phyloP scores from a whole-genome alignment of 2,113 vertebrate genomes.

The Chamaetylas fuelleborni region DNA sequence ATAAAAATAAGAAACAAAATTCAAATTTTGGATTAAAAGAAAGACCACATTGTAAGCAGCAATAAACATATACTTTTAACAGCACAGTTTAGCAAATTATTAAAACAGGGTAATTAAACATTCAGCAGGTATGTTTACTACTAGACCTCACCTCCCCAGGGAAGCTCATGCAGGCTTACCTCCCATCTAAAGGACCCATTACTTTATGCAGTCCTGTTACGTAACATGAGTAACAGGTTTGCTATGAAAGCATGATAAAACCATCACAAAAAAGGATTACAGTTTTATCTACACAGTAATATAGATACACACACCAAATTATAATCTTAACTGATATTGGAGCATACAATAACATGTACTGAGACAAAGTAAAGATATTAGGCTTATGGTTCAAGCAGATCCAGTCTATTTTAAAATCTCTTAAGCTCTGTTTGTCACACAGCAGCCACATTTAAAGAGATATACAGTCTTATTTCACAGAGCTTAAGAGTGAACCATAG shows the following conservation, averaged over 20 bases:
- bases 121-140: neutral
- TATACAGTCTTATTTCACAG: neutral
- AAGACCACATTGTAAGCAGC: neutral
- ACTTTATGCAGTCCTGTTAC: neutral
- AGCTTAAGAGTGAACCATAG: neutral
- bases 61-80: neutral
- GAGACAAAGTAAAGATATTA: neutral
- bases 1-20: conserved; percentile 2
- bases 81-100: neutral
- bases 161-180: neutral
- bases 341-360: neutral
- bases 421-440: neutral
- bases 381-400: neutral
- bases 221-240: neutral
- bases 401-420: neutral
- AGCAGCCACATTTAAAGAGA: neutral
- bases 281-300: neutral
- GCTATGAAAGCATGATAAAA: neutral
- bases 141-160: neutral
- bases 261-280: neutral
- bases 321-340: neutral
- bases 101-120: neutral
- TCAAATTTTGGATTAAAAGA: neutral
- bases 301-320: neutral
- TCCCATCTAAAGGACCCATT: neutral